phyloP scores from a whole-genome alignment of 2,113 vertebrate species.

The Ameiurus melas region DNA sequence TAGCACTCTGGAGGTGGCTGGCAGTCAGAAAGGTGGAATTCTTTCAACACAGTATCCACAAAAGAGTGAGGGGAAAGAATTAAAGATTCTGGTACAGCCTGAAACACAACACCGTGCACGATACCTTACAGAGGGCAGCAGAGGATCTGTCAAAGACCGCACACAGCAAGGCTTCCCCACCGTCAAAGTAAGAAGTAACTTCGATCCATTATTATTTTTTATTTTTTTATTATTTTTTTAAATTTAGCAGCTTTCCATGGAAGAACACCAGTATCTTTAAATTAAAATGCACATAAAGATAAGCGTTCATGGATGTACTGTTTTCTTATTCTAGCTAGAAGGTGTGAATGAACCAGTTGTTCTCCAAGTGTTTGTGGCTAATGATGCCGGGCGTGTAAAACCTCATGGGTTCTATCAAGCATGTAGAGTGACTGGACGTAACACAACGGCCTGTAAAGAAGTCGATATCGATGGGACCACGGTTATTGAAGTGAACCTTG shows the following conservation, averaged over 20 bases:
- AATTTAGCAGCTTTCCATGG: background rate
- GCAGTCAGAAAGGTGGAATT: slow-evolving; percentile 80
- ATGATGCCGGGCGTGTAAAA: slow-evolving; percentile 93
- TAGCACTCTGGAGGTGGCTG: slow-evolving; percentile 69
- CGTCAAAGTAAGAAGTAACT: slow-evolving; percentile 80
- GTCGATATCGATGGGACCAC: slow-evolving; percentile 97
- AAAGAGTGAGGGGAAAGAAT: slow-evolving; percentile 92
- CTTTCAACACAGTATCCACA: slow-evolving; percentile 90
- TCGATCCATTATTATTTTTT: background rate
- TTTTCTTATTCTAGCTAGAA: slow-evolving; percentile 80
- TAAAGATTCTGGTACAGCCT: slow-evolving; percentile 97
- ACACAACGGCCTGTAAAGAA: slow-evolving; percentile 97
- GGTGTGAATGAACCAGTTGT: slow-evolving; percentile 91
- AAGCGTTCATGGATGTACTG: background rate
- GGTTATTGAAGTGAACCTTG: slow-evolving; percentile 94
- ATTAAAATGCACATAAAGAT: background rate
- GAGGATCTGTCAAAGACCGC: slow-evolving; percentile 96
- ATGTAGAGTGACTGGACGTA: slow-evolving; percentile 93
- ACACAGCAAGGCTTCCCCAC: slow-evolving; percentile 98
- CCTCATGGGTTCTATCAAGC: slow-evolving; percentile 99
- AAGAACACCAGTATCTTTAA: background rate
- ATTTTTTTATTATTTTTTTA: background rate
- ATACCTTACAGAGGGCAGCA: slow-evolving; percentile 96
- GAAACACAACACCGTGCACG: slow-evolving; percentile 97
- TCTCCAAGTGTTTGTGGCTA: slow-evolving; percentile 97